phyloP scores from a whole-genome alignment of 2,113 vertebrate species.

The Stegostoma tigrinum region DNA sequence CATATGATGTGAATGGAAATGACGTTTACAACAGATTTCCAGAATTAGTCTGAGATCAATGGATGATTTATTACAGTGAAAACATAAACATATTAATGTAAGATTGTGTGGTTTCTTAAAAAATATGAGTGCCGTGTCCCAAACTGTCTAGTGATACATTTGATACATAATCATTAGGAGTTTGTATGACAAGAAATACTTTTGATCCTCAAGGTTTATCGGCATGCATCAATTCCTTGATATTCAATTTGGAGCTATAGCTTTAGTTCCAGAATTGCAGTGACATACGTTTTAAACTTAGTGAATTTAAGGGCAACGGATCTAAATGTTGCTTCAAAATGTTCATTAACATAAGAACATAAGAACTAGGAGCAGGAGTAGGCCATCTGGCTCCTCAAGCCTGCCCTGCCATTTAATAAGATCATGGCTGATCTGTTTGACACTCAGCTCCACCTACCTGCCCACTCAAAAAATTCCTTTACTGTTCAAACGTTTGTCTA shows the following conservation, averaged over 20 bases:
- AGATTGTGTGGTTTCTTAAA: not conserved
- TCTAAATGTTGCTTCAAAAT: not conserved
- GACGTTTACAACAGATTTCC: not conserved
- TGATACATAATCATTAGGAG: not conserved
- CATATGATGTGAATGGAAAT: not conserved
- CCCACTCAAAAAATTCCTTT: too few relatives aligned
- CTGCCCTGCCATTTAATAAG: too few relatives aligned
- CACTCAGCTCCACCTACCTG: too few relatives aligned
- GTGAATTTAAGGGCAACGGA: not conserved
- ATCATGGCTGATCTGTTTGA: too few relatives aligned
- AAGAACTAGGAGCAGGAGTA: too few relatives aligned
- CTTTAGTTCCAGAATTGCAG: not conserved
- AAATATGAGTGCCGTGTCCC: not conserved
- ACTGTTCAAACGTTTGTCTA: too few relatives aligned
- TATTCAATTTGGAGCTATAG: not conserved
- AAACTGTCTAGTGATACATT: not conserved
- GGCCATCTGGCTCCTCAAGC: too few relatives aligned
- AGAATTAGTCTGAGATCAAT: not conserved
- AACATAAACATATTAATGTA: not conserved
- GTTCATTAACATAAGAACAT: not conserved
- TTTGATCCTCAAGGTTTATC: not conserved
- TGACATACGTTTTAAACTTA: not conserved
- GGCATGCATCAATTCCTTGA: not conserved
- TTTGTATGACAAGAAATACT: not conserved
- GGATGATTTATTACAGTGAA: constrained; percentile 25